Evolutionary conservation across 2,888 invertebrate species (phyloP).

Genomic region (Drosophila hamatofila): DNA sequence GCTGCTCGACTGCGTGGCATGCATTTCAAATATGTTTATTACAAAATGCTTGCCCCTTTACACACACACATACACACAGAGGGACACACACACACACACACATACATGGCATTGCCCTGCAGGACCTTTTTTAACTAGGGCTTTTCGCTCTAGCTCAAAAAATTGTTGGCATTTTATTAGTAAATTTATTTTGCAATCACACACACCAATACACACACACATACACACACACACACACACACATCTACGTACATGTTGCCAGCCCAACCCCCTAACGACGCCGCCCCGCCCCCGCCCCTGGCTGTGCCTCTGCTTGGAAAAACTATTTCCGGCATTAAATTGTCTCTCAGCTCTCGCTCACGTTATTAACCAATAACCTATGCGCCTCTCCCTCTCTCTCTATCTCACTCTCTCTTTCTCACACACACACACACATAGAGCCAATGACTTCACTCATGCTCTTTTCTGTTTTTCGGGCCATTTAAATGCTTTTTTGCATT

Average conservation of each 20-base stretch:
- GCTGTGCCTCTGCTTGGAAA: constrained; percentile 35
- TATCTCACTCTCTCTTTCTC: too few species aligned
- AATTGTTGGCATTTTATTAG: constrained; percentile 73
- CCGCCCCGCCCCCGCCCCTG: too few species aligned
- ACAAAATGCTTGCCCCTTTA: constrained; percentile 63
- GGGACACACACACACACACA: not conserved
- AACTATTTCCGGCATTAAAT: constrained; percentile 75
- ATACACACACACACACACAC: not conserved
- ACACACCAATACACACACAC: constrained; percentile 16
- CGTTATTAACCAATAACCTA: constrained; percentile 24
- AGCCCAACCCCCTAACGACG: not conserved
- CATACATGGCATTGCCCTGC: not conserved
- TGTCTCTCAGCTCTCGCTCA: constrained; percentile 41
- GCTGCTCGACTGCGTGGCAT: constrained; percentile 62
- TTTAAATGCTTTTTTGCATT: constrained; percentile 54
- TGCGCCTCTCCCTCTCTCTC: not conserved
- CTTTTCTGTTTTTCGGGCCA: constrained; percentile 22
- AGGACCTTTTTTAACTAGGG: constrained; percentile 29
- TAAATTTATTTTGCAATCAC: constrained; percentile 66
- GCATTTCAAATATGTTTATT: constrained; percentile 76
- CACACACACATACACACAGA: constrained; percentile 6
- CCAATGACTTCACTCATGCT: not conserved
- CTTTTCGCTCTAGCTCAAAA: constrained; percentile 14
- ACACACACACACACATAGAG: not conserved
- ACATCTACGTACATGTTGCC: not conserved